Percentiles rank a stretch among this genome's conserved stretches.
Evolutionary conservation across 1,140 invertebrate species (phyloP).

Genomic region (Coenobita brevimanus): DNA sequence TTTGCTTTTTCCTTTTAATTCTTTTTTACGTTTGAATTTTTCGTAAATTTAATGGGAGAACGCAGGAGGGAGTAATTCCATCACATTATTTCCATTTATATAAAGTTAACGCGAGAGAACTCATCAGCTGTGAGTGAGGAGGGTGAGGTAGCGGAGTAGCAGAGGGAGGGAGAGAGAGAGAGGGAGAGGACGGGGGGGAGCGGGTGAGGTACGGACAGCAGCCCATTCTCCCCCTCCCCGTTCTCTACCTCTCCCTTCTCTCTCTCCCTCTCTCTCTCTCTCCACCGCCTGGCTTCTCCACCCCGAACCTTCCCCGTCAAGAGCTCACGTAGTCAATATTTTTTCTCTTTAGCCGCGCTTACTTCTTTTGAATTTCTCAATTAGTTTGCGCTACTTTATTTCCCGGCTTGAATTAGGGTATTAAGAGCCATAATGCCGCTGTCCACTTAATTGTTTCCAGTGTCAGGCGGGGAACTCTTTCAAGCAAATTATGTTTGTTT

Average conservation of each 20-base stretch:
- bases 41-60: too few relatives aligned
- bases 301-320: background rate
- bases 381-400: background rate
- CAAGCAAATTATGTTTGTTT: too few relatives aligned
- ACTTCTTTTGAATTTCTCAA: background rate
- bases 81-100: background rate
- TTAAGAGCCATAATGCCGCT: too few relatives aligned
- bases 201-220: slow-evolving; percentile 33
- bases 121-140: slow-evolving; percentile 44
- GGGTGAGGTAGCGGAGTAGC: background rate
- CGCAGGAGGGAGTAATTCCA: too few relatives aligned
- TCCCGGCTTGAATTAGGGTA: background rate
- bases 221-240: background rate
- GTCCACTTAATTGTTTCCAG: too few relatives aligned
- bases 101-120: slow-evolving; percentile 35
- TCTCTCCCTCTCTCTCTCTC: background rate
- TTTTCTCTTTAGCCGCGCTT: background rate
- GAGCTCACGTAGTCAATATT: slow-evolving; percentile 8
- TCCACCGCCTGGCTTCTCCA: background rate
- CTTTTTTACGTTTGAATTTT: too few relatives aligned
- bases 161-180: background rate
- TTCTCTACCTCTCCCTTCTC: slow-evolving; percentile 1
- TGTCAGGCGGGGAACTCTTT: too few relatives aligned
- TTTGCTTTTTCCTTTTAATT: too few relatives aligned
- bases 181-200: background rate